Percentiles rank a stretch among this genome's conserved stretches.
These are phyloP conservation scores for Xestia sexstrigata DNA, from an alignment of 2,888 invertebrate species.

Conservation along the genomic window DNA sequence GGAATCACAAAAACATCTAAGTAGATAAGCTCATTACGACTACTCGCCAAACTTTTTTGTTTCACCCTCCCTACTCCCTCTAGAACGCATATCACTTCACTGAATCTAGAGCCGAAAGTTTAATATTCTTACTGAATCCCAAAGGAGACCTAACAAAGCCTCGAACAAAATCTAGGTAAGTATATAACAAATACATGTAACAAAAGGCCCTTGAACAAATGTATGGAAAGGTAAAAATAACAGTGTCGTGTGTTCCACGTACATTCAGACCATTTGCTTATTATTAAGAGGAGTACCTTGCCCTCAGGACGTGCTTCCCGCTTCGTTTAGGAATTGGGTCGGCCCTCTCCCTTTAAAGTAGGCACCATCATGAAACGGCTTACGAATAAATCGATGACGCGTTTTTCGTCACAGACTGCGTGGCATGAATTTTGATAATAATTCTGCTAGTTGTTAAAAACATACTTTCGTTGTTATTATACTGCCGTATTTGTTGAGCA, in stretches of 20 bases:
- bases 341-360: slow-evolving; percentile 74
- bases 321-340: slow-evolving; percentile 83
- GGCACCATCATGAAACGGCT: slow-evolving; percentile 76
- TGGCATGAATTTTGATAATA: slow-evolving; percentile 15
- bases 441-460: background rate
- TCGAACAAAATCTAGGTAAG: slow-evolving; percentile 27
- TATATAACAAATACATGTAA: slow-evolving; percentile 26
- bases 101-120: slow-evolving; percentile 12
- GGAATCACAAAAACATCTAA: background rate
- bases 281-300: slow-evolving; percentile 74
- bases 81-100: slow-evolving; percentile 7
- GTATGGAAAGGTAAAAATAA: slow-evolving; percentile 55
- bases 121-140: slow-evolving; percentile 30
- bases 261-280: slow-evolving; percentile 75
- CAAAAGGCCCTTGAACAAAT: slow-evolving; percentile 16
- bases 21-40: background rate
- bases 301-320: slow-evolving; percentile 82
- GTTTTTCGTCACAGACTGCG: slow-evolving; percentile 62
- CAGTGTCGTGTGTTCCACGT: slow-evolving; percentile 62
- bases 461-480: background rate
- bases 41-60: slow-evolving; percentile 8
- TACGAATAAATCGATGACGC: slow-evolving; percentile 76
- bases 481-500: background rate
- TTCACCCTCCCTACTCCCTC: slow-evolving; percentile 7
- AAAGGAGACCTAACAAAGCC: slow-evolving; percentile 32